Percentiles rank a stretch among this genome's conserved stretches.
Evolutionary conservation across 2,113 vertebrate genomes (phyloP).

Genomic region (Microtus montanus): DNA sequence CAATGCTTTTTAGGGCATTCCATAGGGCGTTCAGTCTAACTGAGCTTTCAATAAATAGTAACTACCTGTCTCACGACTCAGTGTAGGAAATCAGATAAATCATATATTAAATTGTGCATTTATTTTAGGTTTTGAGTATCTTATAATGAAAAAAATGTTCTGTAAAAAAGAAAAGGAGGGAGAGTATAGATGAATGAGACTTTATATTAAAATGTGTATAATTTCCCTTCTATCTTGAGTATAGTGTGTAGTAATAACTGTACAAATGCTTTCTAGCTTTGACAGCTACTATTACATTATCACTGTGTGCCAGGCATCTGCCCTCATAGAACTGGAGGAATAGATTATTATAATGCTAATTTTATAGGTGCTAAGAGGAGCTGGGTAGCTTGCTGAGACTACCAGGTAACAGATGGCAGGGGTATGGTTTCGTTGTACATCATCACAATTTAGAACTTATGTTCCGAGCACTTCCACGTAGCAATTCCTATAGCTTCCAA

Average conservation of each 20-base stretch:
- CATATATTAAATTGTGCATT: constrained; percentile 11
- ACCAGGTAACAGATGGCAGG: neutral
- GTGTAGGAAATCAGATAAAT: neutral
- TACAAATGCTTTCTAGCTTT: neutral
- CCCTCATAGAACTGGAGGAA: neutral
- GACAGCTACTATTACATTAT: neutral
- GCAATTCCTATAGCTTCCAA: constrained; percentile 10
- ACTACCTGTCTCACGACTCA: neutral
- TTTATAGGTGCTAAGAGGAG: neutral
- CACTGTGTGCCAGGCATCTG: neutral
- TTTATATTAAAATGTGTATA: neutral
- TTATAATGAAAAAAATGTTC: neutral
- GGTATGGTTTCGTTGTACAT: neutral
- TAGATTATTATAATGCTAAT: neutral
- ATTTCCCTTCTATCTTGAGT: neutral
- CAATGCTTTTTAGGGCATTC: neutral
- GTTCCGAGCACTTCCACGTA: neutral
- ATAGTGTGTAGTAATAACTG: neutral
- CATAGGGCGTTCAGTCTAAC: constrained; percentile 10
- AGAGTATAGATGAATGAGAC: neutral
- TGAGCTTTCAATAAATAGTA: constrained; percentile 31
- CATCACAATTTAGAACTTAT: neutral
- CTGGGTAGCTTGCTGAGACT: neutral
- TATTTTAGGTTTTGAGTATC: constrained; percentile 16
- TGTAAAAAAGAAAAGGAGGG: constrained; percentile 7